A percentile compares a stretch with the other conserved stretches of the same genome.
Evolutionary conservation across 2,888 invertebrate species (phyloP).

Genomic region (Smittia sp.): DNA sequence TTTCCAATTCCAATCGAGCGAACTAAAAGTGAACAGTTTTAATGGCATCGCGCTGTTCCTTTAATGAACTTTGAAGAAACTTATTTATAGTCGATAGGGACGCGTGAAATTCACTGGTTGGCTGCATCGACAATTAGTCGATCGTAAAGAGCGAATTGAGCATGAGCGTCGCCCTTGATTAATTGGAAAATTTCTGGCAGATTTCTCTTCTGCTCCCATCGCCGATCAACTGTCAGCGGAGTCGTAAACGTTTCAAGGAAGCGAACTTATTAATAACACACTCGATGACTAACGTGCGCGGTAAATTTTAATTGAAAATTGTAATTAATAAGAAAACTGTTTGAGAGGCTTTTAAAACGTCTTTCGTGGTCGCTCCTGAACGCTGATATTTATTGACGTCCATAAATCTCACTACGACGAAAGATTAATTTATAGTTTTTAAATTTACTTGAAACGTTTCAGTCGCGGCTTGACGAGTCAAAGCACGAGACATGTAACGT

Average conservation of each 20-base stretch:
- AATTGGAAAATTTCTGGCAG: no score
- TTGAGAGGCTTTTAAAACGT: neutral
- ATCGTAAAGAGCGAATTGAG: no score
- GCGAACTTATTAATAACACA: neutral
- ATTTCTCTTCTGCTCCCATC: no score
- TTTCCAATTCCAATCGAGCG: neutral
- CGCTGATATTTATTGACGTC: constrained; percentile 17
- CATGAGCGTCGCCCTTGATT: no score
- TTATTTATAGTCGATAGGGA: no score
- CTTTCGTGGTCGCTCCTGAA: neutral
- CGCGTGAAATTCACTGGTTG: no score
- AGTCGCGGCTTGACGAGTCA: neutral
- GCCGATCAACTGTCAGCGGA: neutral
- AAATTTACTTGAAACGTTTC: constrained; percentile 9
- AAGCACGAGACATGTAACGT: neutral
- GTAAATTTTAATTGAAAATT: constrained; percentile 14
- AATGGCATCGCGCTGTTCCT: neutral
- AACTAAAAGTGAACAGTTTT: neutral
- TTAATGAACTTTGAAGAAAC: no score
- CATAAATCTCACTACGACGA: constrained; percentile 32
- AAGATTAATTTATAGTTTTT: constrained; percentile 36
- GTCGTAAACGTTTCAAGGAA: neutral
- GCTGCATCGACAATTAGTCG: no score
- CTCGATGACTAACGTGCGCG: constrained; percentile 2
- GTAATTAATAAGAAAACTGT: constrained; percentile 15